Evolutionary conservation across 2,888 invertebrate species (phyloP).

Genomic region (Heteropelma amictum): DNA sequence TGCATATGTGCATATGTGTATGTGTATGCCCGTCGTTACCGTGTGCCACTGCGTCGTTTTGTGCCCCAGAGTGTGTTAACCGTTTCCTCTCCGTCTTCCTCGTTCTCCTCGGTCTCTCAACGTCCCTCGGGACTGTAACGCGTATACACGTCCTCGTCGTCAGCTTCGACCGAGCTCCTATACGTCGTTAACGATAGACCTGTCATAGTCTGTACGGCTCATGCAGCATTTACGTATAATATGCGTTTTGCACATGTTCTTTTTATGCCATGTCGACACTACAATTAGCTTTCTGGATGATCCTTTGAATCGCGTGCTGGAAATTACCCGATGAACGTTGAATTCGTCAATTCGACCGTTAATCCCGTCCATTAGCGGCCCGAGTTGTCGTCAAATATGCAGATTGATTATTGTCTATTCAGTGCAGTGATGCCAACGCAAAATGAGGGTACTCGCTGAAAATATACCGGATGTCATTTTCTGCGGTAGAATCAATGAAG

Average conservation of each 20-base stretch:
- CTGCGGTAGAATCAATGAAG: too few species aligned
- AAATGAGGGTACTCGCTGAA: too few species aligned
- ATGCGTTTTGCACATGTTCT: not conserved
- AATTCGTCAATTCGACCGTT: not conserved
- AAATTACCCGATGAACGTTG: not conserved
- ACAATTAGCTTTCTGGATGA: not conserved
- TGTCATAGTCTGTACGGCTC: not conserved
- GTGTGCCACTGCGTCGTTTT: constrained; percentile 36
- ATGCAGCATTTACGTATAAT: not conserved
- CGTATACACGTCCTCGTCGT: constrained; percentile 28
- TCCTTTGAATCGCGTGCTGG: not conserved
- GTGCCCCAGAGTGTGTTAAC: constrained; percentile 14
- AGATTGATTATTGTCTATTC: not conserved
- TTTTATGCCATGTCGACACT: not conserved
- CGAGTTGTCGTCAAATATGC: not conserved
- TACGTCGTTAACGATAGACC: constrained; percentile 5
- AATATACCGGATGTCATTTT: too few species aligned
- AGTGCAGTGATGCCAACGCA: not conserved
- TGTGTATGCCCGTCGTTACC: constrained; percentile 39
- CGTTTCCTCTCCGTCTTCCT: constrained; percentile 21
- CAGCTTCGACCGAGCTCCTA: constrained; percentile 4
- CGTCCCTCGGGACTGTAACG: constrained; percentile 13
- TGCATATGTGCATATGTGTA: not conserved
- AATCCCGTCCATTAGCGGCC: not conserved
- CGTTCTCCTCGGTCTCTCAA: constrained; percentile 16